Base-by-base conservation (phyloP, 2,888 invertebrate genomes). In the Tillus elongatus region DNA sequence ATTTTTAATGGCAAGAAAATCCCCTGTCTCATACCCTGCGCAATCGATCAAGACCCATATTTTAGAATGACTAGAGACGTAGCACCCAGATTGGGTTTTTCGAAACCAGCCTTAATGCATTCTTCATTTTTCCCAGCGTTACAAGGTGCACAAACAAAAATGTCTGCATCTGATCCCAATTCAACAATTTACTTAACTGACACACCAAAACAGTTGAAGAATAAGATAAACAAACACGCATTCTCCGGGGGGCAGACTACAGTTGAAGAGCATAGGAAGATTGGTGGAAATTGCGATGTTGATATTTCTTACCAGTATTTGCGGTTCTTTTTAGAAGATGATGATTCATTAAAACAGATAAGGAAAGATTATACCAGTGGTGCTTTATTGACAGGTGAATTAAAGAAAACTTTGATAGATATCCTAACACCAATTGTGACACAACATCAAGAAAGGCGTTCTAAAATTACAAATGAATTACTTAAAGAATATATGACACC, bases 31-130 rank as follows among this genome's bases (percentile, higher is more conserved):
- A 93, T 98, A 45, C 98, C 98, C 0, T 98, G 98, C 68, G 98
- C 95, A 4, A 98, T 98, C 48, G 98, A 99, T 71, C 98, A 98
- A 74, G 98, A 99, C 70, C 98, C 98, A 0, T 99, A 97, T 67
- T 99, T 99, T 68, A 77, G 98, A 16, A 95, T 99, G 96, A 86
- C 93, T 0, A 75, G 98, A 36, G 98, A 99, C 68, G 95, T 96
- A n/a, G 92, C 96, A 0, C 92, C 96, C 0, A 75, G 84, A 8
- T 68, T 99, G 9, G 90, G 51, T 73, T 79, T 64, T 79, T 80
- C 10, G 91, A 99, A 65, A 92, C 98, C 36, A 77, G 95, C 3
- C 66, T 91, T 29, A 60, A 90, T 15, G 72, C 79, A 41, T 95
- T 97, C 74, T 67, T 81, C 57, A 15, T 66, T 66, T 40, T 63